Evolutionary conservation across 2,797 vertebrate genomes (phyloP).

Genomic region (Crocidura indochinensis): DNA sequence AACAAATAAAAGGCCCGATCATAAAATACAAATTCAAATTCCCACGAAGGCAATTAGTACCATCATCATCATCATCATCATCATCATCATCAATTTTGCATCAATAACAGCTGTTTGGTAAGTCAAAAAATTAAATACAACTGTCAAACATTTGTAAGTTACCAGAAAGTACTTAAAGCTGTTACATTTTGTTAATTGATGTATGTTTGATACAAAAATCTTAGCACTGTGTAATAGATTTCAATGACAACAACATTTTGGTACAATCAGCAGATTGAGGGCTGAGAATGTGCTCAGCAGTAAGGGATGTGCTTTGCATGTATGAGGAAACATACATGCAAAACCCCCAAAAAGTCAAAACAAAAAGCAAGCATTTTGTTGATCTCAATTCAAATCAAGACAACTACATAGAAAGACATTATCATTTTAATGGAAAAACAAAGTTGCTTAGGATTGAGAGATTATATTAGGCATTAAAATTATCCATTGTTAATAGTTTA

Average conservation of each 20-base stretch:
- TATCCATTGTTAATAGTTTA: background rate
- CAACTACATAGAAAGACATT: background rate
- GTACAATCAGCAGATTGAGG: slow-evolving; percentile 2
- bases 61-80: background rate
- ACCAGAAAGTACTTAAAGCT: slow-evolving; percentile 67
- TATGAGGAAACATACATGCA: too few species aligned
- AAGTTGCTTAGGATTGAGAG: background rate
- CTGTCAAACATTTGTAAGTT: slow-evolving; percentile 41
- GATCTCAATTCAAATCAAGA: slow-evolving; percentile 38
- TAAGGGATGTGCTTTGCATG: too few species aligned
- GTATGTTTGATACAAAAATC: slow-evolving; percentile 18
- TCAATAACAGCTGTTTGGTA: slow-evolving; percentile 51
- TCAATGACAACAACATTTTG: background rate
- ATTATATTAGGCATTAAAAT: background rate
- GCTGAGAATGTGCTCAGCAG: too few species aligned
- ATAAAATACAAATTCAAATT: background rate
- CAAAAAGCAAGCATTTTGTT: background rate
- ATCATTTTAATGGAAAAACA: background rate
- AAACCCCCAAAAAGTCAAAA: too few species aligned
- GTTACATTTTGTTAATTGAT: slow-evolving; percentile 56
- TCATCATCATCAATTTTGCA: background rate
- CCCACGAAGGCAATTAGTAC: background rate
- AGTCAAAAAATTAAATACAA: slow-evolving; percentile 73
- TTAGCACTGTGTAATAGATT: background rate
- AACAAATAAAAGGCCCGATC: slow-evolving; percentile 4